Percentiles rank a stretch among this genome's conserved stretches.
phyloP scores from a whole-genome alignment of 1,140 invertebrate genomes.

The Zaprionus tsacasi region DNA sequence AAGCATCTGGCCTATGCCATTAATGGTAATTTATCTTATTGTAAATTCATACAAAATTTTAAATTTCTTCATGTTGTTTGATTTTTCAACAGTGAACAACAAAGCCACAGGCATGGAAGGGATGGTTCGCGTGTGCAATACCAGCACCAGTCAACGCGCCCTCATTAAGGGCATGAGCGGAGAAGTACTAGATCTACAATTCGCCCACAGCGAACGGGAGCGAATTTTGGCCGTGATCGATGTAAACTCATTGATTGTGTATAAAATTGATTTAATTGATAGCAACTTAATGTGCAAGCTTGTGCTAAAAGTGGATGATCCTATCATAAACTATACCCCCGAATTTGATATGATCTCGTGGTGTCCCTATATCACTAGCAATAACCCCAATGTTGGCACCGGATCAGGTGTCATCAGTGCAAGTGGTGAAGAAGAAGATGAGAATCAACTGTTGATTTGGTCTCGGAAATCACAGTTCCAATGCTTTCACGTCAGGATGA shows the following conservation, averaged over 20 bases:
- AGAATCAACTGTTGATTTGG: conserved; percentile 91
- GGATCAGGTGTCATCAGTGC: conserved; percentile 84
- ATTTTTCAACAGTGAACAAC: conserved; percentile 67
- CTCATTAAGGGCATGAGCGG: conserved; percentile 95
- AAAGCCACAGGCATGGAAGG: conserved; percentile 86
- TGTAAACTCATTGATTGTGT: conserved; percentile 90
- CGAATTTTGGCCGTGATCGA: conserved; percentile 94
- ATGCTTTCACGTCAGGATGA: conserved; percentile 75
- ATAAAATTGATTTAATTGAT: conserved; percentile 89
- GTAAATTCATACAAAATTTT: not conserved
- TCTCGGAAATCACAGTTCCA: conserved; percentile 89
- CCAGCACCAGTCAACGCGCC: conserved; percentile 89
- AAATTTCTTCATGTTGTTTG: not conserved
- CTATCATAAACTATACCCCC: conserved; percentile 68
- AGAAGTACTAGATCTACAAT: conserved; percentile 93
- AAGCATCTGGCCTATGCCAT: conserved; percentile 95
- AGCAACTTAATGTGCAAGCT: conserved; percentile 86
- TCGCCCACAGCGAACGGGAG: conserved; percentile 91
- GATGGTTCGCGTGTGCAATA: conserved; percentile 92
- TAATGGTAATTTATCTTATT: conserved; percentile 88
- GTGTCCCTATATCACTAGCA: conserved; percentile 93
- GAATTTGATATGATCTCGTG: conserved; percentile 89
- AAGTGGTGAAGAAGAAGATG: conserved; percentile 87
- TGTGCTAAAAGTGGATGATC: conserved; percentile 85
- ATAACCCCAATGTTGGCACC: not conserved